Base-by-base conservation (phyloP, 2,113 vertebrate genomes). In the Dendropsophus ebraccatus region DNA sequence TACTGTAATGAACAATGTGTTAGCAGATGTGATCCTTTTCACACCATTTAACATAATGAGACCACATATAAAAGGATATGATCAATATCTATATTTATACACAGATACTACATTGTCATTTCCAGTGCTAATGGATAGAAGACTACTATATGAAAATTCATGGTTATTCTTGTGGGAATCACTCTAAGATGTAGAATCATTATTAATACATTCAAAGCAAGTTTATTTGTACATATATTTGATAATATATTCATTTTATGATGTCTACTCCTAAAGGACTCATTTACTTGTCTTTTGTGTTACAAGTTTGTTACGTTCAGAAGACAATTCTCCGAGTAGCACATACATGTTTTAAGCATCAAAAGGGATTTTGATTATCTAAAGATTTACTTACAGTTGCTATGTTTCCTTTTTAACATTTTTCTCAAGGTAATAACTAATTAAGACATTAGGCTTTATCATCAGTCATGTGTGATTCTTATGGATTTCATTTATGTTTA, bases 21-120 rank as follows among this genome's bases (percentile, higher is more conserved):
- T 80, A 80, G 62, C 77, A 80, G 77, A 80, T 60, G 77, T 60
- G 77, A 62, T 80, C 13, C 54, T 62, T 80, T 80, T 80, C 56
- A 80, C 77, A 45, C 54, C 77, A 62, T 80, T 80, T 80, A 45
- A 58, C 77, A 80, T 62, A 47, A 45, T 45, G 77, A 80, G 77
- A 45, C 56, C 21, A 80, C 23, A 41, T 62, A 80, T 80, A 45
- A 80, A 79, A 62, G 35, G 5, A 80, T 45, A 80, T 80, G 56
- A 80, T 80, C 52, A 80, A 80, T 80, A 80, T 62, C 77, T 80
- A 45, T 62, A 80, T 60, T 47, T 45, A 37, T 62, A 12, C n/a
- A 45, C n/a, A 62, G 23, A 80, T 21, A 45, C 35, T 80, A 52
- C 23, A 32, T 78, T 78, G 35, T 80, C 12, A 80, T 80, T 56